Percentiles rank a stretch among this genome's conserved stretches.
Conservation (phyloP, 2,797 vertebrate genomes). For the Gymnoscopelus microlampas region DNA sequence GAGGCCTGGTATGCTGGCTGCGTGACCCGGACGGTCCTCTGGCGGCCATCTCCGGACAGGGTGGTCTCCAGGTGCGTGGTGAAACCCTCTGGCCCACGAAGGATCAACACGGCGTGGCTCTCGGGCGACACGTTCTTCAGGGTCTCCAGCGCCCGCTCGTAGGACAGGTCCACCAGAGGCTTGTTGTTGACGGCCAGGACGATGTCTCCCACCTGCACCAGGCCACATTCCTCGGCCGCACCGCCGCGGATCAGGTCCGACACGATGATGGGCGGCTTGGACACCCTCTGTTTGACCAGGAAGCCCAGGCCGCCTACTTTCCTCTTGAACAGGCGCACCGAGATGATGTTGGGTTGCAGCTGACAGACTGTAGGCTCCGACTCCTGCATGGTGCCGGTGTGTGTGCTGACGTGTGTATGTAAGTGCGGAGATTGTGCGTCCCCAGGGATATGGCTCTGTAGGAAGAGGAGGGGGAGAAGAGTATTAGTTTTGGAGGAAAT, state of each 20-base stretch:
- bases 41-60: constrained; percentile 89
- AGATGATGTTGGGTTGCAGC: constrained; percentile 98
- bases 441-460: constrained; percentile 67
- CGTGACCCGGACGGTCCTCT: constrained; percentile 92
- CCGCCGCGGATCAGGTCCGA: constrained; percentile 96
- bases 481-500: constrained; percentile 54
- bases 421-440: constrained; percentile 23
- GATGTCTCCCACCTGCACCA: constrained; percentile 97
- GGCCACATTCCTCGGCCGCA: constrained; percentile 94
- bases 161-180: constrained; percentile 93
- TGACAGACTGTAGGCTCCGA: constrained; percentile 91
- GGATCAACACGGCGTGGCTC: constrained; percentile 93
- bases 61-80: constrained; percentile 98
- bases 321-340: constrained; percentile 94
- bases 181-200: constrained; percentile 94
- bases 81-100: constrained; percentile 95
- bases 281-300: constrained; percentile 94
- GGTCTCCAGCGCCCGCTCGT: constrained; percentile 91
- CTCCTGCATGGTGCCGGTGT: constrained; percentile 88
- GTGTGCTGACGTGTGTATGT: constrained; percentile 22
- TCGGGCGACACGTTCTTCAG: constrained; percentile 91
- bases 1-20: constrained; percentile 80
- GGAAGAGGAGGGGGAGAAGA: constrained; percentile 28
- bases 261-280: constrained; percentile 94
- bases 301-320: constrained; percentile 95